phyloP scores from a whole-genome alignment of 2,113 vertebrate genomes.

The Clarias magur region DNA sequence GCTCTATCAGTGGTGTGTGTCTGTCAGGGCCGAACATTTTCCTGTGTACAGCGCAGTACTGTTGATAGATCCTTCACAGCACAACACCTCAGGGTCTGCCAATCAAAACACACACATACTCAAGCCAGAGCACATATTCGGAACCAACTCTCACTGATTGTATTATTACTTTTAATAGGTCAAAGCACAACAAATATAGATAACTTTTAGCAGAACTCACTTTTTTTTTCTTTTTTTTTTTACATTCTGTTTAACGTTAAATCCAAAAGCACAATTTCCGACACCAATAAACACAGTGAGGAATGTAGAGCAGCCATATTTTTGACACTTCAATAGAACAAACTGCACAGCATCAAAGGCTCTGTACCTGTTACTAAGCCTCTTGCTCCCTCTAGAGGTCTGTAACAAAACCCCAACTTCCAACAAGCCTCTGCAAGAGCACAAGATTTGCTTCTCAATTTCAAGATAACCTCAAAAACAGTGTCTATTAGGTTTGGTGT shows the following conservation, averaged over 20 bases:
- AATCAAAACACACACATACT: constrained; percentile 46
- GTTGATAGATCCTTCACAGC: constrained; percentile 67
- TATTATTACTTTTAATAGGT: neutral
- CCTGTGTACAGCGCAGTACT: constrained; percentile 50
- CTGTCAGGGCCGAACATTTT: constrained; percentile 44
- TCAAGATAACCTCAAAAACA: constrained; percentile 41
- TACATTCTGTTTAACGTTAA: neutral
- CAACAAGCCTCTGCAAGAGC: neutral
- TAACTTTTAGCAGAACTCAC: neutral
- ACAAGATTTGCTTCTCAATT: constrained; percentile 8
- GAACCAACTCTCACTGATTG: neutral
- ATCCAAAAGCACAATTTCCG: neutral
- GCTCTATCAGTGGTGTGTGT: constrained; percentile 54
- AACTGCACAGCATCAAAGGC: neutral
- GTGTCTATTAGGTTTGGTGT: constrained; percentile 26
- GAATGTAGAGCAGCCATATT: neutral
- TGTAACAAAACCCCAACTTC: constrained; percentile 7
- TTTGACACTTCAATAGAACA: neutral
- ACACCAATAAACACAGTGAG: neutral
- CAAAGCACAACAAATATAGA: neutral
- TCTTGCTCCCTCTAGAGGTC: constrained; percentile 53
- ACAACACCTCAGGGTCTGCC: constrained; percentile 31
- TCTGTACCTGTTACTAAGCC: constrained; percentile 32
- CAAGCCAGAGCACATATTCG: constrained; percentile 22
- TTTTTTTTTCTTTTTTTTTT: neutral